Evolutionary conservation across 2,888 invertebrate genomes (phyloP).

Genomic region (Ennomos quercinarius): DNA sequence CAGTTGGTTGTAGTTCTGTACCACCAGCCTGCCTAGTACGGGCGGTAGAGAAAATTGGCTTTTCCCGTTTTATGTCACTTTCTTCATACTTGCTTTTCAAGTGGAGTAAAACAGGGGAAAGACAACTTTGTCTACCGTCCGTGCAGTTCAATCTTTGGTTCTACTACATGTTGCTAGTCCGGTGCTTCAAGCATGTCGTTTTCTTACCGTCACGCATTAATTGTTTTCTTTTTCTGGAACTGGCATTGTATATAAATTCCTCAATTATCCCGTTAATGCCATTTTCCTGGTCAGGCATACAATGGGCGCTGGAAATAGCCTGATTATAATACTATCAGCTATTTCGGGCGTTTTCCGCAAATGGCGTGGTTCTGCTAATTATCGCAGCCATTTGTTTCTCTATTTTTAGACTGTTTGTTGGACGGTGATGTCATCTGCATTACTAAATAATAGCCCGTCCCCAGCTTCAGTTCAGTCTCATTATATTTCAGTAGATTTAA

Average conservation of each 20-base stretch:
- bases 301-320: constrained; percentile 11
- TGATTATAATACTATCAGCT: constrained; percentile 13
- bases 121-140: too few relatives aligned
- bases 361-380: constrained; percentile 19
- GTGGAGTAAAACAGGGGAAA: too few relatives aligned
- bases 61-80: too few relatives aligned
- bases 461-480: background rate
- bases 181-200: too few relatives aligned
- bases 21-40: too few relatives aligned
- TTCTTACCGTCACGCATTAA: too few relatives aligned
- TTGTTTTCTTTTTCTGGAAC: constrained; percentile 17
- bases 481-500: background rate
- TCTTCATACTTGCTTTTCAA: too few relatives aligned
- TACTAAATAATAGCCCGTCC: constrained; percentile 15
- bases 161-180: too few relatives aligned
- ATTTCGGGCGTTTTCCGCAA: constrained; percentile 28
- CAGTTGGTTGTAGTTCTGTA: too few relatives aligned
- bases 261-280: constrained; percentile 1
- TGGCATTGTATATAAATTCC: too few relatives aligned
- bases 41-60: too few relatives aligned
- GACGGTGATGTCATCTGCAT: constrained; percentile 23
- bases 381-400: constrained; percentile 13
- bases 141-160: too few relatives aligned
- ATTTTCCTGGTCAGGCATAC: background rate
- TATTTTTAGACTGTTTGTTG: constrained; percentile 21